Evolutionary conservation across 2,888 invertebrate genomes (phyloP).

Genomic region (Tridacna crocea): DNA sequence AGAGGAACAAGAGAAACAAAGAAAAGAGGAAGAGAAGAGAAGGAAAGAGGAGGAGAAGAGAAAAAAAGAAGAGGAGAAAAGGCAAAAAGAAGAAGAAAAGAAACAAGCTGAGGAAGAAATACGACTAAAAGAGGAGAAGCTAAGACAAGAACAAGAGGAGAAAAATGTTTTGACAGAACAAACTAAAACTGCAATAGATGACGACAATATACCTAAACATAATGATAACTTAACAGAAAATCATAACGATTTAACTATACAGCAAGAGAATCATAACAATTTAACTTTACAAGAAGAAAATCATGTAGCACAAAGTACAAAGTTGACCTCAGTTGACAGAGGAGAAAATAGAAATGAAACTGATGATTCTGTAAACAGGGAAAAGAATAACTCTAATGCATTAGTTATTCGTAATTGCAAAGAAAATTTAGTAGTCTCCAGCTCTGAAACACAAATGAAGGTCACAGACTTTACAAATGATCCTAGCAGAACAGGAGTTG

Average conservation of each 20-base stretch:
- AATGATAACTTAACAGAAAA: slow-evolving; percentile 16
- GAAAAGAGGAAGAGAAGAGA: slow-evolving; percentile 55
- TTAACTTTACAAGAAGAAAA: too few relatives aligned
- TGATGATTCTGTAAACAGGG: too few relatives aligned
- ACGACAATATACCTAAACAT: not conserved
- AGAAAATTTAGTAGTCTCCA: too few relatives aligned
- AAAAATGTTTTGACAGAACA: slow-evolving; percentile 5
- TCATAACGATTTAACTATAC: not conserved
- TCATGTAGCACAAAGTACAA: too few relatives aligned
- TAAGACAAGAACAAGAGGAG: slow-evolving; percentile 3
- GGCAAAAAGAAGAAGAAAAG: slow-evolving; percentile 50
- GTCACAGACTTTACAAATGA: too few relatives aligned
- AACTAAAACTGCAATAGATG: not conserved
- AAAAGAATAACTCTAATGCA: too few relatives aligned
- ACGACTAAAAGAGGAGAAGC: slow-evolving; percentile 31
- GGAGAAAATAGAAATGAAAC: too few relatives aligned
- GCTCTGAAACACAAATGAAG: too few relatives aligned
- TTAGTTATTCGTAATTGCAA: too few relatives aligned
- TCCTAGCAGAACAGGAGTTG: too few relatives aligned
- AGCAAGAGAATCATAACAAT: too few relatives aligned
- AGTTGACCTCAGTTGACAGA: too few relatives aligned
- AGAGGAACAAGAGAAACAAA: slow-evolving; percentile 56
- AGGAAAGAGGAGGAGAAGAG: slow-evolving; percentile 51
- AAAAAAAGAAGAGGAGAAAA: slow-evolving; percentile 52
- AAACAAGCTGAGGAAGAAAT: slow-evolving; percentile 36